Evolutionary conservation across 2,888 invertebrate genomes (phyloP).

Genomic region (Eutolmus rufibarbis): DNA sequence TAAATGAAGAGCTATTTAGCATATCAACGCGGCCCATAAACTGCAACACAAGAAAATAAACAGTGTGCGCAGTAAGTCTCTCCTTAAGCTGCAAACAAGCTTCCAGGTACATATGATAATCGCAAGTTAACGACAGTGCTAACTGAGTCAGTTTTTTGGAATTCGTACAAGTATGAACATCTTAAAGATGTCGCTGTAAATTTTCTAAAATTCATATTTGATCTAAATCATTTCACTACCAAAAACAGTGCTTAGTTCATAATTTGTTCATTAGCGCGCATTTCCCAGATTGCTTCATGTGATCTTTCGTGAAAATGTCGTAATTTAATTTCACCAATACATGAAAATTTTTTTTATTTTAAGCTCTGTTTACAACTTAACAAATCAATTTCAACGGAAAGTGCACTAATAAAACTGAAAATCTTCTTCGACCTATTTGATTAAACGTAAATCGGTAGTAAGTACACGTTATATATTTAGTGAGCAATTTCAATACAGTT

Average conservation of each 20-base stretch:
- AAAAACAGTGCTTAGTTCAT: neutral
- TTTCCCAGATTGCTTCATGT: neutral
- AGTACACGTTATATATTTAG: neutral
- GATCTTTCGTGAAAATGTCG: neutral
- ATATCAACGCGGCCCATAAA: slow-evolving; percentile 20
- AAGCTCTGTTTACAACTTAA: neutral
- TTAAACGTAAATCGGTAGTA: neutral
- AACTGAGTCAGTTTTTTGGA: slow-evolving; percentile 14
- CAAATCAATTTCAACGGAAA: neutral
- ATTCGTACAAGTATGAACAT: neutral
- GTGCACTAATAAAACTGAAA: neutral
- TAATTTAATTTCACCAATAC: neutral
- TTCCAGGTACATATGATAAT: slow-evolving; percentile 27
- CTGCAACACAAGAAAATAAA: slow-evolving; percentile 13
- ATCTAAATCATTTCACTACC: neutral
- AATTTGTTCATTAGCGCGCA: neutral
- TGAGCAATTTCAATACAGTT: neutral
- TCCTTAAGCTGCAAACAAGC: slow-evolving; percentile 3
- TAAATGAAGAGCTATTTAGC: slow-evolving; percentile 5
- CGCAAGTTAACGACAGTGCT: neutral
- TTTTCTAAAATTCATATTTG: neutral
- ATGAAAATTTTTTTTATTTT: neutral
- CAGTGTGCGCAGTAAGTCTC: neutral
- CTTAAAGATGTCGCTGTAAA: neutral
- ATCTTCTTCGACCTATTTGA: neutral